Conservation (phyloP, 1,140 invertebrate species). For the Drosophila santomea region DNA sequence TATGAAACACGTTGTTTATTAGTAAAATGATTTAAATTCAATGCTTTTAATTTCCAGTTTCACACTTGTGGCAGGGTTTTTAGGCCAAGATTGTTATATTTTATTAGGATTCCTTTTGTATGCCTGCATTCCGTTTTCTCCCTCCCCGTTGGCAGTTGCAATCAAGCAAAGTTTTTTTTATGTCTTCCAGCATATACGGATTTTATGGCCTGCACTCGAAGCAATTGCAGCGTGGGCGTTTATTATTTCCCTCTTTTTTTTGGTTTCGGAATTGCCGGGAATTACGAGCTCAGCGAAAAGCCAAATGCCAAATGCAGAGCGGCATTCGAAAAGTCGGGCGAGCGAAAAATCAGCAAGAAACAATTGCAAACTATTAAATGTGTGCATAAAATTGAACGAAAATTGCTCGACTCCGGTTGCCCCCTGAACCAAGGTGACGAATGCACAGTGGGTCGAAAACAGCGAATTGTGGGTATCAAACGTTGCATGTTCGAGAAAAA, state of each 20-base stretch:
- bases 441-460: slow-evolving; percentile 16
- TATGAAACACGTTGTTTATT: background rate
- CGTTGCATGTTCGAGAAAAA: background rate
- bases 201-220: slow-evolving; percentile 31
- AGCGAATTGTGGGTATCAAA: background rate
- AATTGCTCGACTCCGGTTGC: slow-evolving; percentile 59
- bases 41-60: no score
- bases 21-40: no score
- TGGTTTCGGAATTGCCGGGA: slow-evolving; percentile 23
- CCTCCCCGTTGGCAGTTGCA: slow-evolving; percentile 17
- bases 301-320: slow-evolving; percentile 26
- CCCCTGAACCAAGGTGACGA: slow-evolving; percentile 62
- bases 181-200: slow-evolving; percentile 27
- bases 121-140: slow-evolving; percentile 10
- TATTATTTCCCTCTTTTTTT: slow-evolving; percentile 23
- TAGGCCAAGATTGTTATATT: no score
- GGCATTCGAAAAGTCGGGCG: background rate
- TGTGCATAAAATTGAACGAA: slow-evolving; percentile 52
- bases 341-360: slow-evolving; percentile 29
- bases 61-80: no score
- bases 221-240: slow-evolving; percentile 45
- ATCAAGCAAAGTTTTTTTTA: slow-evolving; percentile 43
- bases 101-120: background rate
- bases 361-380: slow-evolving; percentile 67
- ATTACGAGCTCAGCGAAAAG: slow-evolving; percentile 45